Evolutionary conservation across 2,888 invertebrate species (phyloP).

Genomic region (Leptopterna dolabrata): DNA sequence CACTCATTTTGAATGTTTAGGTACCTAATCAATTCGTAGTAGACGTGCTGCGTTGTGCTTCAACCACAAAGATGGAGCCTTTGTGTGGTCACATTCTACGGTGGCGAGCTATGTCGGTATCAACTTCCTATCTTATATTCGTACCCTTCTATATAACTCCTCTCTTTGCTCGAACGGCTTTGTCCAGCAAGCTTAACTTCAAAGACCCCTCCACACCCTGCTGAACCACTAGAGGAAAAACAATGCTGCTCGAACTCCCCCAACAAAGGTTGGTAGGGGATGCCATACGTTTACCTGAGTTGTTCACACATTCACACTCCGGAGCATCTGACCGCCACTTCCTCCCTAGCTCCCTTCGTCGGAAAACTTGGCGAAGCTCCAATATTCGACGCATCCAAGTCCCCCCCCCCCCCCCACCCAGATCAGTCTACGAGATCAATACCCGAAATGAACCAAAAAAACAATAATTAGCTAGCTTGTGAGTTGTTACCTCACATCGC

Average conservation of each 20-base stretch:
- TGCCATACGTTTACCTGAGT: not conserved
- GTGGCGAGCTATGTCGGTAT: too few species aligned
- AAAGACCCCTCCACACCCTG: not conserved
- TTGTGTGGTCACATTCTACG: too few species aligned
- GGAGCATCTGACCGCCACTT: not conserved
- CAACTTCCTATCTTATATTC: too few species aligned
- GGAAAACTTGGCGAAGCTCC: not conserved
- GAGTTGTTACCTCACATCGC: too few species aligned
- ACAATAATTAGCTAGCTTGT: too few species aligned
- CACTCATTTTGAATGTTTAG: not conserved
- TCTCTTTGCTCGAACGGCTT: not conserved
- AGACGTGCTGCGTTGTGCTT: too few species aligned
- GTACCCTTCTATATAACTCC: too few species aligned
- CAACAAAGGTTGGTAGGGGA: conserved; percentile 1
- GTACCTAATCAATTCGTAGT: too few species aligned
- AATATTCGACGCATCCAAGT: not conserved
- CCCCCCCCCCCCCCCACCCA: too few species aligned
- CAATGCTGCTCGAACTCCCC: not conserved
- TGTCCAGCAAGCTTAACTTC: not conserved
- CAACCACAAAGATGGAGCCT: too few species aligned
- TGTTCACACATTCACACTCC: not conserved
- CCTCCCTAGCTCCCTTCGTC: not conserved
- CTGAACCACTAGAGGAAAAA: not conserved
- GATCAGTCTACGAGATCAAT: too few species aligned
- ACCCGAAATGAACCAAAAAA: too few species aligned